Evolutionary conservation across 1,140 invertebrate species (phyloP).

Genomic region (Dinothrombium tinctorium): DNA sequence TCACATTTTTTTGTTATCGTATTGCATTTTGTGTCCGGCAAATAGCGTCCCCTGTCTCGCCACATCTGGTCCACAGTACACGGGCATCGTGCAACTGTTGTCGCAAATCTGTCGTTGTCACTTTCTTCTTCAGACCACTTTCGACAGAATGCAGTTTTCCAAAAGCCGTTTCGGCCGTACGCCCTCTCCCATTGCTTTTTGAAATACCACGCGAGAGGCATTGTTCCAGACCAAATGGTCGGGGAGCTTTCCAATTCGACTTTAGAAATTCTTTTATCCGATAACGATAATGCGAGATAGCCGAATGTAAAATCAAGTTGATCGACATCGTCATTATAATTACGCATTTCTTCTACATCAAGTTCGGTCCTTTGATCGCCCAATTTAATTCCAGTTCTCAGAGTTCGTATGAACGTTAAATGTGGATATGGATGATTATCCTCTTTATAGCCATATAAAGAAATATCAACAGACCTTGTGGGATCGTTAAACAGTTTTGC

Average conservation of each 20-base stretch:
- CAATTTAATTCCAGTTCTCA: conserved; percentile 10
- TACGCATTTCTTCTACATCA: conserved; percentile 26
- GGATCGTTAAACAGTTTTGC: conserved; percentile 14
- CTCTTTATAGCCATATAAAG: conserved; percentile 17
- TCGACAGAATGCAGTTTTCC: conserved; percentile 55
- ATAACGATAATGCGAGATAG: conserved; percentile 69
- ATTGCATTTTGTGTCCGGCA: conserved; percentile 74
- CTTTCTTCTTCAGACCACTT: conserved; percentile 66
- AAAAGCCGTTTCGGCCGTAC: conserved; percentile 39
- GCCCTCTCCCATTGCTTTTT: conserved; percentile 52
- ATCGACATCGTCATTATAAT: conserved; percentile 45
- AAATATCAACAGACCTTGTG: conserved; percentile 10
- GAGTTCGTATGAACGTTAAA: conserved; percentile 16
- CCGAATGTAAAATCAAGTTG: conserved; percentile 61
- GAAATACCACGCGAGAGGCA: conserved; percentile 80
- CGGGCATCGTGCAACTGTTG: conserved; percentile 52
- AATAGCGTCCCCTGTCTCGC: conserved; percentile 66
- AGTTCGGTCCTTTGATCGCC: conserved; percentile 7
- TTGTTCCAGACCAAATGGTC: conserved; percentile 66
- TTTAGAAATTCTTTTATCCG: too few species aligned
- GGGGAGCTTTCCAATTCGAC: conserved; percentile 43
- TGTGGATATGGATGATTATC: conserved; percentile 14
- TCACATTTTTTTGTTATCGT: conserved; percentile 56
- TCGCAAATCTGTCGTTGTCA: conserved; percentile 61
- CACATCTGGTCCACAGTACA: conserved; percentile 73